phyloP scores from a whole-genome alignment of 2,888 invertebrate species.

The Cephus rjabovi region DNA sequence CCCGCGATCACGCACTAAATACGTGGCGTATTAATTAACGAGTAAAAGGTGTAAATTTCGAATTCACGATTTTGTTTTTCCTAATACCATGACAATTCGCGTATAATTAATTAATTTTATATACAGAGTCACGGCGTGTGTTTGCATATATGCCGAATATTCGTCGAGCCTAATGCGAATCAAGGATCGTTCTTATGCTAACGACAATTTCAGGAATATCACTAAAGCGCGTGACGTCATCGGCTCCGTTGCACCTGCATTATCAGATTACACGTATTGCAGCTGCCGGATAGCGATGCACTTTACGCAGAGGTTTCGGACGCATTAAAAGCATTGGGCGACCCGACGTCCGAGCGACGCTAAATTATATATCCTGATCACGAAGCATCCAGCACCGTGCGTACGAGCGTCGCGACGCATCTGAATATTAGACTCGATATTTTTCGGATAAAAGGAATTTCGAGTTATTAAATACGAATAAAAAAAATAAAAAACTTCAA shows the following conservation, averaged over 20 bases:
- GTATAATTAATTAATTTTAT: neutral
- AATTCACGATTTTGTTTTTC: neutral
- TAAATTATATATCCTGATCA: conserved; percentile 26
- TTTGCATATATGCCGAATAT: neutral
- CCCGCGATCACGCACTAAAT: neutral
- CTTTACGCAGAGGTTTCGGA: conserved; percentile 34
- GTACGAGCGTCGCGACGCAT: neutral
- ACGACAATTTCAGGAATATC: conserved; percentile 30
- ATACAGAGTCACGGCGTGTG: neutral
- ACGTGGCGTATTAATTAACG: neutral
- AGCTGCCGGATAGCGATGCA: conserved; percentile 42
- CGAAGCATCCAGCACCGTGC: neutral
- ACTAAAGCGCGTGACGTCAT: conserved; percentile 41
- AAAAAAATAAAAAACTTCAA: no score
- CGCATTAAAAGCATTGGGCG: conserved; percentile 25
- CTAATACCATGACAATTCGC: neutral
- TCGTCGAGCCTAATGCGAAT: neutral
- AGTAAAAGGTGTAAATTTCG: neutral
- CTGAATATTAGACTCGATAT: neutral
- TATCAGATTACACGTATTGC: conserved; percentile 49
- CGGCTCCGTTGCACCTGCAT: conserved; percentile 49
- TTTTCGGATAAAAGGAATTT: neutral
- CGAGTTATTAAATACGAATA: no score
- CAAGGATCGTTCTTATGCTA: neutral
- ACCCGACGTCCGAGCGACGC: conserved; percentile 22